Evolutionary conservation across 1,140 invertebrate species (phyloP).

Genomic region (Antheraea pernyi): DNA sequence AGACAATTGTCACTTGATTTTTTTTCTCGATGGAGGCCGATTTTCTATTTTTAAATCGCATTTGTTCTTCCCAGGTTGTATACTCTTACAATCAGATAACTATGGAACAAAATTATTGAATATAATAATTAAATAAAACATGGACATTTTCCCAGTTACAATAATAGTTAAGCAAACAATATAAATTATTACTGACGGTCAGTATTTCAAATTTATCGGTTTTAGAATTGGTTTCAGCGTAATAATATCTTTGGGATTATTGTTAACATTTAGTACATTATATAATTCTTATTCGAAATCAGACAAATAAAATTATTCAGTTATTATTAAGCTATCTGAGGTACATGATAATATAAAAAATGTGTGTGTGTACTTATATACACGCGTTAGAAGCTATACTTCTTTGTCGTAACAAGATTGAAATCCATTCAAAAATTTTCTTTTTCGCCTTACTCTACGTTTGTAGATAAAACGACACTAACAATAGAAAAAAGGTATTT

Average conservation of each 20-base stretch:
- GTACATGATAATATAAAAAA: no score
- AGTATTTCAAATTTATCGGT: conserved; percentile 23
- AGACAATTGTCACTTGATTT: not conserved
- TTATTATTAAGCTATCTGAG: no score
- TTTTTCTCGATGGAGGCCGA: not conserved
- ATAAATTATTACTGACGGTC: conserved; percentile 22
- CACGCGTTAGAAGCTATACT: no score
- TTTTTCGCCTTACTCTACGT: no score
- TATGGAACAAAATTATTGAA: conserved; percentile 32
- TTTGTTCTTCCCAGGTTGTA: not conserved
- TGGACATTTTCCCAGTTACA: conserved; percentile 13
- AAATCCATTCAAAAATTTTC: no score
- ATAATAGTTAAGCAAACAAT: conserved; percentile 33
- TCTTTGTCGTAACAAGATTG: no score
- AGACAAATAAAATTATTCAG: not conserved
- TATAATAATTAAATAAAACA: conserved; percentile 27
- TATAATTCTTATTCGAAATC: not conserved
- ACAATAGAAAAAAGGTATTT: no score
- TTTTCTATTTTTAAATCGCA: not conserved
- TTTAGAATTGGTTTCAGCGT: conserved; percentile 17
- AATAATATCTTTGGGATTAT: conserved; percentile 18
- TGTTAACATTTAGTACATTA: not conserved
- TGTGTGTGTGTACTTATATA: no score
- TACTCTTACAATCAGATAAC: conserved; percentile 24
- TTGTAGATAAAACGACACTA: no score